Evolutionary conservation across 2,113 vertebrate species (phyloP).

Genomic region (Nannospalax galili): DNA sequence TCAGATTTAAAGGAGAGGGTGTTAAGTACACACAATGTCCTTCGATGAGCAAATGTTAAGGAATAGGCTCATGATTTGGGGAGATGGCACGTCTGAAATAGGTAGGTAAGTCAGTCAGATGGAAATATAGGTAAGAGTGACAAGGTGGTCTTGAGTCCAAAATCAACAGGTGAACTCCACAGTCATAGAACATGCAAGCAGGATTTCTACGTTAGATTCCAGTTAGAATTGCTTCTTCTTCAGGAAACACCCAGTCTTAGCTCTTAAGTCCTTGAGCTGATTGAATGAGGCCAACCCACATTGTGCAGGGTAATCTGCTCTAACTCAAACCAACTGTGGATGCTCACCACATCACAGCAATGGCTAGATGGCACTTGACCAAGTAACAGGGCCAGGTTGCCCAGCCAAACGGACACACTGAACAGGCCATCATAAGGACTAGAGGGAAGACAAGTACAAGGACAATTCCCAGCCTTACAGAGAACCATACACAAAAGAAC

Average conservation of each 20-base stretch:
- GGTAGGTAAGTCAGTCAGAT: neutral
- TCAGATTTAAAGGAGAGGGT: neutral
- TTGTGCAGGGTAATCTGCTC: neutral
- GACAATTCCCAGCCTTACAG: neutral
- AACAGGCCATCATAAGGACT: neutral
- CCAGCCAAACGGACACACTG: neutral
- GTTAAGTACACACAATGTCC: neutral
- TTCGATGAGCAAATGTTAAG: neutral
- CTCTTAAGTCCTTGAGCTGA: neutral
- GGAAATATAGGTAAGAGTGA: slow-evolving; percentile 10
- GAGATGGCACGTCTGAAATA: neutral
- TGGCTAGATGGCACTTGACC: neutral
- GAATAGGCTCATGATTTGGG: neutral
- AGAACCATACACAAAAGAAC: neutral
- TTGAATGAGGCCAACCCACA: neutral
- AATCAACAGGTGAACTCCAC: neutral
- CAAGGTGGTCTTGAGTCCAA: neutral
- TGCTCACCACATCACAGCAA: neutral
- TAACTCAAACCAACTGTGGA: neutral
- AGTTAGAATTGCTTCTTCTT: slow-evolving; percentile 12
- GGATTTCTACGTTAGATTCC: neutral
- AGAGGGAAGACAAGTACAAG: neutral
- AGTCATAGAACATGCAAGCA: neutral
- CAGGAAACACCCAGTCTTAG: neutral
- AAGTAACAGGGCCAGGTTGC: too few relatives aligned